Percentiles rank a stretch among this genome's conserved stretches.
Evolutionary conservation across 2,797 vertebrate species (phyloP).

Genomic region (Myotis vivesi): DNA sequence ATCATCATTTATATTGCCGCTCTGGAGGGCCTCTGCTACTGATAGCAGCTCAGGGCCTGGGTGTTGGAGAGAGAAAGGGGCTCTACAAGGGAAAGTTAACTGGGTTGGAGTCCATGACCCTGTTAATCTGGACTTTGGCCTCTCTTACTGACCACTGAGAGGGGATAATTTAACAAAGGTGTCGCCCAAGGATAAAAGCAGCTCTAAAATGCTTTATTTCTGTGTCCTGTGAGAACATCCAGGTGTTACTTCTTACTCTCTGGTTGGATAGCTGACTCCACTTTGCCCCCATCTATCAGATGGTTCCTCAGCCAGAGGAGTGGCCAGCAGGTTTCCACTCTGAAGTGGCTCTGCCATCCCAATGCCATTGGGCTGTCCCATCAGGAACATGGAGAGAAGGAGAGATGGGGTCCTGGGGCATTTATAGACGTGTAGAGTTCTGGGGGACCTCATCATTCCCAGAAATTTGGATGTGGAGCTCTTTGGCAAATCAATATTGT

Average conservation of each 20-base stretch:
- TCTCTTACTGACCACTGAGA: not conserved
- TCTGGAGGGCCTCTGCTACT: slow-evolving; percentile 9
- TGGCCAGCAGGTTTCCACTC: not conserved
- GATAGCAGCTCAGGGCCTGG: not conserved
- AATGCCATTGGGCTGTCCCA: not conserved
- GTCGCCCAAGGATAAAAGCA: not conserved
- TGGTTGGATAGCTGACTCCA: not conserved
- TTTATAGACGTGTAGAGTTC: not conserved
- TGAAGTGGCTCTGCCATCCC: not conserved
- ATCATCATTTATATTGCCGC: slow-evolving; percentile 45
- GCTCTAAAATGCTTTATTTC: slow-evolving; percentile 13
- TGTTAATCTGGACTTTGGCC: not conserved
- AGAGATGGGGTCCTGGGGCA: not conserved
- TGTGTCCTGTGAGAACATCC: not conserved
- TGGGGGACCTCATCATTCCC: not conserved
- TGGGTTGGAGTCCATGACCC: not conserved
- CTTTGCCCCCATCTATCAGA: not conserved
- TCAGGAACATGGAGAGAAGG: not conserved
- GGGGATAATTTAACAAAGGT: slow-evolving; percentile 12
- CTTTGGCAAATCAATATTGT: slow-evolving; percentile 24
- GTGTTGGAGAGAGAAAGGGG: not conserved
- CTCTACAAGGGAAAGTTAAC: slow-evolving; percentile 18
- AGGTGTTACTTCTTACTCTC: not conserved
- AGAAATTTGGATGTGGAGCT: not conserved
- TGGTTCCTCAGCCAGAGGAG: not conserved